Evolutionary conservation across 2,113 vertebrate genomes (phyloP), one percentile per base, ranked within the genome.

Genomic region (Microtus richardsoni): DNA sequence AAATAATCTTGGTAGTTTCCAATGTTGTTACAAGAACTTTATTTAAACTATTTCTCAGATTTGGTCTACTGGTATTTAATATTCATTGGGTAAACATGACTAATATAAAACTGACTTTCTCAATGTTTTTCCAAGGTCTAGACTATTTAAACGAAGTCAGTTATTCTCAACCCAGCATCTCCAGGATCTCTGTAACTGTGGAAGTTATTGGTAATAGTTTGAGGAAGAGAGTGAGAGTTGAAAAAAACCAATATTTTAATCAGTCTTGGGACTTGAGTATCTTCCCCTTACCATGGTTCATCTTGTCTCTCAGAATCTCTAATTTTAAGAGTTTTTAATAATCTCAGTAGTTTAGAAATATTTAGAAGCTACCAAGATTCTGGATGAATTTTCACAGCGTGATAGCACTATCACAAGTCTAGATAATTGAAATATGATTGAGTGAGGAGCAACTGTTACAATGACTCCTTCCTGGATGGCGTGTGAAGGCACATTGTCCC

Each of bases 311-410:
- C 49, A 83, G 41, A 12, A 79, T 75, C 66, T 87, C 66, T 94
- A 33, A 52, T 88, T 95, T 94, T 94, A 62, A 74, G 75, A 88
- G 41, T 19, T 91, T 71, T 94, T 47, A 62, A 60, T 89, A 66
- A 44, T 64, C 84, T 94, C 52, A 52, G 13, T 77, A 88, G 30
- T 84, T 47, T 52, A 88, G 75, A 91, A 68, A 71, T 64, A 21
- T 24, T 93, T 90, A 19, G 33, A 95, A 91, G 66, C 79, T 95
- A 54, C 54, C 70, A 62, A 73, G n/a, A 68, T 92, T 64, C 68
- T 33, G 52, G 19, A 58, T 64, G 71, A 70, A 88, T 92, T 33
- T 21, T 58, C 58, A 58, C 58, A 58, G 58, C 19, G 6, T 58
- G 19, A 58, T 58, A 58, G 2, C 44, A 74, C 0, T 66, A 21